Base-by-base conservation (phyloP, 2,888 invertebrate genomes). In the Himalopsyche kuldschensis region DNA sequence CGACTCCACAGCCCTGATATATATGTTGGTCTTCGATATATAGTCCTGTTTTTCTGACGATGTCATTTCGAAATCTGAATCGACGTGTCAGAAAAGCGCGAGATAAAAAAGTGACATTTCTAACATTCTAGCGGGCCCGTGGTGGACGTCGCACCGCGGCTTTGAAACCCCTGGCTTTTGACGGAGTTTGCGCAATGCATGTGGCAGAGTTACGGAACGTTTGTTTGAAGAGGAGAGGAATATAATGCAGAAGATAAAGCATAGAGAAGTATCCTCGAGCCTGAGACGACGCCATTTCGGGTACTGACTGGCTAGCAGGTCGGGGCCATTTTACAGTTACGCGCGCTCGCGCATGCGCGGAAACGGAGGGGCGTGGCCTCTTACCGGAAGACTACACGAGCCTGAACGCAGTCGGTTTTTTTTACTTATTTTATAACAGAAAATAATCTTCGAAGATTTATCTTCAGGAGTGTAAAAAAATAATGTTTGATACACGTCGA, bases 291-390 rank as follows among this genome's bases (percentile, higher is more conserved):
- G 41, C 41, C 41, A 15, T 15, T 41, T 41, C 15, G 41, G 55
- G n/a, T 55, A 24, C 20, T 55, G n/a, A 20, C 55, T 55, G 55
- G 20, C 4, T 55, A 55, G 2, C 41, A 63, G 77, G 77, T 48
- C 77, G 83, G 78, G 83, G 83, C 81, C 83, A 80, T 81, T 83
- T 81, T 83, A 83, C 83, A 83, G 83, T 83, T 83, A 83, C 75
- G 78, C 75, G 47, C 11, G 80, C 47, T 79, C 27, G 80, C 55
- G 55, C 55, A 20, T 55, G 55, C 55, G 55, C 55, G 55, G 55
- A 55, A 55, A 24, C 24, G 55, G 55, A 20, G 55, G 55, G 55
- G 55, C 55, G 55, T n/a, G 24, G n/a, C 4, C 24, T n/a, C 20
- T 41, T 41, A 55, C 55, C 55, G 55, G 55, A 55, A 55, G 55